Base-by-base conservation (phyloP, 2,113 vertebrate species). In the Hystrix brachyura region DNA sequence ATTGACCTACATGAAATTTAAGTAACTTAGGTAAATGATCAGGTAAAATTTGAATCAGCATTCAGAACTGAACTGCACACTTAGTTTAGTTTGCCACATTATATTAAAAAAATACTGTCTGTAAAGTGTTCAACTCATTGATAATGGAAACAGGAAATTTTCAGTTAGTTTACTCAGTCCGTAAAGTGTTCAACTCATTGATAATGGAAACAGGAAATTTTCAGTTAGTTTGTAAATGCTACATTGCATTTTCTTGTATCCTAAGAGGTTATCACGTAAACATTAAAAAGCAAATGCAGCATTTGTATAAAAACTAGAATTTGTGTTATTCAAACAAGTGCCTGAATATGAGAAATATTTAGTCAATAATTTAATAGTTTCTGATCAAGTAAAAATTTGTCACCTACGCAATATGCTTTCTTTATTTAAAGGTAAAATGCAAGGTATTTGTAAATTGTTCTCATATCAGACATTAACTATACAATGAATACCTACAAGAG, bases 151-250 rank as follows among this genome's bases (percentile, higher is more conserved):
- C 34, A 91, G 15, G 0, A n/a, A 79, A 90, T 72, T 65, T 59
- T 64, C 19, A 51, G 85, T 96, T 67, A 5, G 25, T 65, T 88
- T 90, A 19, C 27, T 64, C 51, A 55, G 53, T 7, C 43, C 60
- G 4, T 43, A 62, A 64, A 93, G 46, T 80, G 5, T 86, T 74
- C 48, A 78, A 18, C 91, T 18, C 15, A 87, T 1, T 25, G 29
- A 71, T 55, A 91, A 65, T 62, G 23, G 18, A n/a, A 78, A 82
- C 34, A 91, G 15, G 0, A n/a, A 79, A 90, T 72, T 65, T 59
- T 64, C 19, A 51, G 85, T 96, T 67, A 5, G 25, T 65, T 88
- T 51, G 18, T 48, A 60, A 95, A 92, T 46, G 34, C 95, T 94
- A 94, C 25, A 71, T 55, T 91, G 25, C 6, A 5, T 72, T 94